These are phyloP conservation scores for Acanthosoma haemorrhoidale DNA, from an alignment of 2,888 invertebrate species.

Conservation along the genomic window DNA sequence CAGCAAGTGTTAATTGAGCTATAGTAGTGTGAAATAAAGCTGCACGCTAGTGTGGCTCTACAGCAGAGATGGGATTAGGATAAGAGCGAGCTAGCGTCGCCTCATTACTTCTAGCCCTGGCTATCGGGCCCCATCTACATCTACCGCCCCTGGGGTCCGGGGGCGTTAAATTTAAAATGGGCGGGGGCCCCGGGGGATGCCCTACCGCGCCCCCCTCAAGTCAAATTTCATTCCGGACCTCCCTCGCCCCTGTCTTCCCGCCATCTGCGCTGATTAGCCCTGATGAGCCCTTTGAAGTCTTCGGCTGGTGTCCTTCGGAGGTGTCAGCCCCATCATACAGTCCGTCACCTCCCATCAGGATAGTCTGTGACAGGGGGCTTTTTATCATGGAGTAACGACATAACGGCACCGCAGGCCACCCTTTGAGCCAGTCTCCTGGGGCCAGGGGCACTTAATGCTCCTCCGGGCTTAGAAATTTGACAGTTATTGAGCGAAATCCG, in stretches of 20 bases:
- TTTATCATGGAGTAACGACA: slow-evolving; percentile 2
- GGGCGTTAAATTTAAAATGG: slow-evolving; percentile 28
- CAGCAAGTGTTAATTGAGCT: slow-evolving; percentile 28
- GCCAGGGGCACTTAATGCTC: no score
- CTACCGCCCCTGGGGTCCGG: slow-evolving; percentile 11
- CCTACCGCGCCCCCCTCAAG: slow-evolving; percentile 6
- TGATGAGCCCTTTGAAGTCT: slow-evolving; percentile 23
- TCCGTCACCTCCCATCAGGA: background rate
- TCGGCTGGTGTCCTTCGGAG: background rate
- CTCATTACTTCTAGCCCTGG: slow-evolving; percentile 18
- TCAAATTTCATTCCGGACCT: slow-evolving; percentile 38
- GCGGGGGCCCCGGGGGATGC: slow-evolving; percentile 4
- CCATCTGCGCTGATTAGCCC: slow-evolving; percentile 25
- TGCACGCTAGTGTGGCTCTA: no score
- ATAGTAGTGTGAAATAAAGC: slow-evolving; percentile 24
- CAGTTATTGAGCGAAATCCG: no score
- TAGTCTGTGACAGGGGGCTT: background rate
- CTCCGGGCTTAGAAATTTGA: no score
- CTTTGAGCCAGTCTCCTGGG: no score
- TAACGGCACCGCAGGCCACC: background rate
- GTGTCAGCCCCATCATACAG: background rate
- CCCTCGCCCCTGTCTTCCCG: slow-evolving; percentile 23
- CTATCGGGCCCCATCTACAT: slow-evolving; percentile 2
- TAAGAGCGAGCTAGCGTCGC: background rate
- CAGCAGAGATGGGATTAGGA: slow-evolving; percentile 17